Percentiles rank a stretch among this genome's conserved stretches.
phyloP scores from a whole-genome alignment of 23 tunicate genomes.

The Corella eumyota region DNA sequence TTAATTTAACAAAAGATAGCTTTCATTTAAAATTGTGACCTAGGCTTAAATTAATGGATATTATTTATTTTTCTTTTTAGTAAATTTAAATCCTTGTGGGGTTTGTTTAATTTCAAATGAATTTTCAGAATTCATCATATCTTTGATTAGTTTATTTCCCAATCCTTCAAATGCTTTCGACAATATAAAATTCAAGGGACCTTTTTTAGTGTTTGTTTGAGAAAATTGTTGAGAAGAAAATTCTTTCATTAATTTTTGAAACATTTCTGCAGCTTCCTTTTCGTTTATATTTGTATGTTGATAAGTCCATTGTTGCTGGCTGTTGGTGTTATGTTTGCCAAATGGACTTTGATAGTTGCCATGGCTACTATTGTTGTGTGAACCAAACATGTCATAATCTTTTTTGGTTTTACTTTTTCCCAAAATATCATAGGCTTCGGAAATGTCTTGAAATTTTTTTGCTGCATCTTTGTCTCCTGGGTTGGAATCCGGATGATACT shows the following conservation, averaged over 20 bases:
- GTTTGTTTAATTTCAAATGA: too few relatives aligned
- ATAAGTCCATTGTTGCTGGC: conserved; percentile 9
- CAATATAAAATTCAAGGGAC: too few relatives aligned
- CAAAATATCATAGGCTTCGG: conserved; percentile 53
- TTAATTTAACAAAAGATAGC: too few relatives aligned
- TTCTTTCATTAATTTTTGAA: conserved; percentile 23
- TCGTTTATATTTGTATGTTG: conserved; percentile 13
- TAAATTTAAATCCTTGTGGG: too few relatives aligned
- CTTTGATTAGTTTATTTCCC: too few relatives aligned
- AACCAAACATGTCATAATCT: conserved; percentile 49
- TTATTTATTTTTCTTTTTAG: too few relatives aligned
- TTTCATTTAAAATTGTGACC: too few relatives aligned
- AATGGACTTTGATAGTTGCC: conserved; percentile 1
- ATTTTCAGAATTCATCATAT: too few relatives aligned
- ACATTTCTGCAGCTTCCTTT: conserved; percentile 33
- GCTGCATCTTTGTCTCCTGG: conserved; percentile 22
- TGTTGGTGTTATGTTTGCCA: not conserved
- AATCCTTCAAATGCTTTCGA: too few relatives aligned
- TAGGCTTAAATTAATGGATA: too few relatives aligned
- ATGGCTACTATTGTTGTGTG: not conserved
- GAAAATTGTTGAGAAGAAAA: too few relatives aligned
- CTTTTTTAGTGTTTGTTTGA: too few relatives aligned
- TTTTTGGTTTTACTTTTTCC: conserved; percentile 27
- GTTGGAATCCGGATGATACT: conserved; percentile 74
- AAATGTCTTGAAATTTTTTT: conserved; percentile 48